Evolutionary conservation across 1,140 invertebrate species (phyloP), one percentile per base, ranked within the genome.

Genomic region (Maconellicoccus hirsutus): DNA sequence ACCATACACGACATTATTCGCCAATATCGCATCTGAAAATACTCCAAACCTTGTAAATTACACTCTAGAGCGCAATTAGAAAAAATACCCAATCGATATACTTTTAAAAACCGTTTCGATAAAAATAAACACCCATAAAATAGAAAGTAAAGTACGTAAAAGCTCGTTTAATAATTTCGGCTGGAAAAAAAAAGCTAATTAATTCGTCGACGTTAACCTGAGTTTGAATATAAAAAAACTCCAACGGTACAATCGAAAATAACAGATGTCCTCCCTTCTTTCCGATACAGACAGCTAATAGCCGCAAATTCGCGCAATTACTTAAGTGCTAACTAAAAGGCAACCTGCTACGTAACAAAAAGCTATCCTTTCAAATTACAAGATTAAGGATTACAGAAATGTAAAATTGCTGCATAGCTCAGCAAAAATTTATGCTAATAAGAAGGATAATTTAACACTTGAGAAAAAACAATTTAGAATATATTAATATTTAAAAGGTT

Each of bases 301-400:
- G 42, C 42, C 42, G n/a, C 12, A 52, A 52, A 52, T 52, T 16
- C 42, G 16, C 42, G 42, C n/a, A 52, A 52, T 52, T 52, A 52
- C 42, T 52, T 16, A 19, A 19, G n/a, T 52, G n/a, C 42, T 52
- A 16, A 14, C 29, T 33, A 12, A 33, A 14, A 52, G 42, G 42
- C 42, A 52, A 33, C 29, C 29, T 33, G 29, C 29, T 52, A 16
- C 16, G 12, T 19, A 52, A 52, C 42, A 52, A 52, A 52, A 52
- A 52, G 42, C 42, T 52, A 52, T 52, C 42, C n/a, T 52, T 52
- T 52, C 42, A 52, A 52, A 52, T 52, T 52, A 52, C 42, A 52
- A 52, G 42, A 52, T 52, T 52, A 52, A 14, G 12, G 29, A 33
- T 33, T 33, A 33, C 29, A 33, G 29, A 33, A 33, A 33, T 33